Base-by-base conservation (phyloP, 35 echinoderm and acorn worm genomes). In the Ptychodera flava region DNA sequence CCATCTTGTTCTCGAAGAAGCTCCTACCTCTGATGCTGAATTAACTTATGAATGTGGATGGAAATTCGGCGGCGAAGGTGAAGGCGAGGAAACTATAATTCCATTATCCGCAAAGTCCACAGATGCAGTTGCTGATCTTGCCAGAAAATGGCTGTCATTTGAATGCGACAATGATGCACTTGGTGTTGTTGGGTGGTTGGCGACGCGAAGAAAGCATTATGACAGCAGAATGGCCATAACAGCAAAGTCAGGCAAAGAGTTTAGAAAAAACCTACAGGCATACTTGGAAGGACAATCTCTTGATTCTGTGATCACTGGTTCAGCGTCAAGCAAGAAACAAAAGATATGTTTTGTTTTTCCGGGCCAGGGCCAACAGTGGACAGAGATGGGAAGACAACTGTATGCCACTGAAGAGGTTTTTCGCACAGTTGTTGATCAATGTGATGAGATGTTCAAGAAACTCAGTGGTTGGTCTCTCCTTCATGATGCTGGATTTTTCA, bases 331-430 rank as follows among this genome's bases (percentile, higher is more conserved):
- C 36, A n/a, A n/a, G n/a, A 90, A 93, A 38, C 95, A 89, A 16
- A 97, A 94, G 85, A 82, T 97, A 31, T 97, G 95, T 36, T 76
- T 97, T n/a, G 86, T 97, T 16, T 97, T 97, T 85, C 95, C 95
- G 33, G 95, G 95, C 22, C 95, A 97, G 83, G 95, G 95, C 0
- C 95, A 97, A 75, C 95, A 97, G 87, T 97, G 93, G 87, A 76
- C 35, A 35, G 76, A 94, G 77, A 97, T 97, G 95, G 95, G 95
- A 36, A 88, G 90, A 31, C 84, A 92, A 45, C 82, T 97, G 36
- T 97, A 92, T 80, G 29, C 87, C 77, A 85, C 87, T 15, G 92
- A 97, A 37, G 35, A 79, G 36, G 82, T 97, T 28, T 93, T 97
- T 81, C 79, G 79, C 36, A 78, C 88, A 10, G 80, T 88, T 16